Evolutionary conservation across 1,140 invertebrate species (phyloP).

Genomic region (Camponotus floridanus): DNA sequence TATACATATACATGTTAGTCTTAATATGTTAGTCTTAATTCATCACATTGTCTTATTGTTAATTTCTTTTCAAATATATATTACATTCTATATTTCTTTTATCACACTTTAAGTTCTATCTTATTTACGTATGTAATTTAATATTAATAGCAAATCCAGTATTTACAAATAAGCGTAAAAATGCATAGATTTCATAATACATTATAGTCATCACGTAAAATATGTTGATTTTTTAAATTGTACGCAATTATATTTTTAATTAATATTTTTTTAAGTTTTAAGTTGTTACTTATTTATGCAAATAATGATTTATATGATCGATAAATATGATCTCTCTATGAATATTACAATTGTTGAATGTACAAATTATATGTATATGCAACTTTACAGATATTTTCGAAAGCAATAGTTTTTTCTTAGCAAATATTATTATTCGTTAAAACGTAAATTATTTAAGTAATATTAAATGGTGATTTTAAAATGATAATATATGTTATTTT

Average conservation of each 20-base stretch:
- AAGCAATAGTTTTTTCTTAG: neutral
- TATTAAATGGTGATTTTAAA: conserved; percentile 7
- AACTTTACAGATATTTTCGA: neutral
- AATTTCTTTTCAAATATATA: conserved; percentile 38
- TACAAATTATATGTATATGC: neutral
- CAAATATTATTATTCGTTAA: conserved; percentile 14
- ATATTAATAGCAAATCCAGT: conserved; percentile 32
- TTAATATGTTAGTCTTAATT: conserved; percentile 51
- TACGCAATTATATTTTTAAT: neutral
- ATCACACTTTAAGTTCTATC: conserved; percentile 51
- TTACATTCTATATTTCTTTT: conserved; percentile 47
- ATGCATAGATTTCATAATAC: conserved; percentile 33
- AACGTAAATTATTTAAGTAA: neutral
- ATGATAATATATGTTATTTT: conserved; percentile 34
- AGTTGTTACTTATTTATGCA: neutral
- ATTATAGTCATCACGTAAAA: conserved; percentile 17
- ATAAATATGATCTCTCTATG: neutral
- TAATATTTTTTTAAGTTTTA: no score
- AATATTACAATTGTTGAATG: conserved; percentile 10
- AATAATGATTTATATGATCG: neutral
- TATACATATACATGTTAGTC: neutral
- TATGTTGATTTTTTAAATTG: neutral
- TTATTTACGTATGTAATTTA: conserved; percentile 28
- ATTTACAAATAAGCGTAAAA: conserved; percentile 41
- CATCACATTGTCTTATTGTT: conserved; percentile 55